phyloP scores from a whole-genome alignment of 1,140 invertebrate genomes.

The Musca vetustissima region DNA sequence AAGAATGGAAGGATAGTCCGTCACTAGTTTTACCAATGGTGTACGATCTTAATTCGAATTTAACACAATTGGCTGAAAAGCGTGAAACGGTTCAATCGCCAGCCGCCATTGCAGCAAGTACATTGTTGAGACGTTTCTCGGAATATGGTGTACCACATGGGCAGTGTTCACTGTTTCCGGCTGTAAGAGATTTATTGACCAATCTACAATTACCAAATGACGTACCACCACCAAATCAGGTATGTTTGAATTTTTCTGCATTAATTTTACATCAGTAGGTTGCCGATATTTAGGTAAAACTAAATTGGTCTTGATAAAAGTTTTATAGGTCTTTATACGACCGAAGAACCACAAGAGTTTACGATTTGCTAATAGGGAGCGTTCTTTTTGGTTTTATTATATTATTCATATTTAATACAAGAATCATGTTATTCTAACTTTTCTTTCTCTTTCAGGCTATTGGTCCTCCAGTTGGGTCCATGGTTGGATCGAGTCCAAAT shows the following conservation, averaged over 20 bases:
- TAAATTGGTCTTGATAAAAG: too few relatives aligned
- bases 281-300: too few relatives aligned
- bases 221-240: constrained; percentile 56
- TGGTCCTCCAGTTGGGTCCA: constrained; percentile 42
- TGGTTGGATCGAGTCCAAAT: constrained; percentile 59
- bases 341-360: too few relatives aligned
- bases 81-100: constrained; percentile 66
- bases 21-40: constrained; percentile 84
- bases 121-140: constrained; percentile 68
- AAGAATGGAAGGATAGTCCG: constrained; percentile 69
- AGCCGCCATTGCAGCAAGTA: constrained; percentile 65
- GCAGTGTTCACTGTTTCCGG: constrained; percentile 86
- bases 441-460: constrained; percentile 35
- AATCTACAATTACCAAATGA: constrained; percentile 77
- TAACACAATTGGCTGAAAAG: constrained; percentile 82
- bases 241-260: constrained; percentile 12
- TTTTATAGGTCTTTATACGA: too few relatives aligned
- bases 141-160: constrained; percentile 64
- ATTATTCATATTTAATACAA: too few relatives aligned
- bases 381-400: too few relatives aligned
- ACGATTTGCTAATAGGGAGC: too few relatives aligned
- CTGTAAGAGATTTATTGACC: constrained; percentile 80
- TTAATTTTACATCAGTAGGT: too few relatives aligned
- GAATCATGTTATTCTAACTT: neutral
- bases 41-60: constrained; percentile 83